Evolutionary conservation across 2,797 vertebrate genomes (phyloP).

Genomic region (Silurus lanzhouensis): DNA sequence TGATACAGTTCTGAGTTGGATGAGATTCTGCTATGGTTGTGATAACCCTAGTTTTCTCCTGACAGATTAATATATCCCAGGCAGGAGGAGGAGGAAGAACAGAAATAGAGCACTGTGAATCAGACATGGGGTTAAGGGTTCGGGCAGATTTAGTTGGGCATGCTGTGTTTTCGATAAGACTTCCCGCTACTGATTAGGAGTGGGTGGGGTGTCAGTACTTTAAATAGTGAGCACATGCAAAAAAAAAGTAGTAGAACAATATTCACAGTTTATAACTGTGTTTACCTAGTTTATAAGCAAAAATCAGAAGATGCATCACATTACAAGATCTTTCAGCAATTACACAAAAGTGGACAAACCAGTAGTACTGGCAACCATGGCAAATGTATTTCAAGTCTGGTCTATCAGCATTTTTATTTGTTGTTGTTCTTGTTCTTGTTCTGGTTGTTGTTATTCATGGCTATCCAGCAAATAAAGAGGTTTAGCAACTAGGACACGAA

Average conservation of each 20-base stretch:
- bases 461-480: neutral
- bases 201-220: conserved; percentile 4
- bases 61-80: conserved; percentile 49
- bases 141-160: conserved; percentile 39
- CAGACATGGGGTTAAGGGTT: conserved; percentile 31
- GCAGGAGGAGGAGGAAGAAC: conserved; percentile 18
- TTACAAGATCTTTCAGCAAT: neutral
- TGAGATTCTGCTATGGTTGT: conserved; percentile 24
- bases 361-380: neutral
- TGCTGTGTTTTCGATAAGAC: conserved; percentile 30
- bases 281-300: neutral
- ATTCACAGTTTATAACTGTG: neutral
- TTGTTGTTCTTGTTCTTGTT: too few species aligned
- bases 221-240: neutral
- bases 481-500: neutral
- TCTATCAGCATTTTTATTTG: too few species aligned
- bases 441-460: neutral
- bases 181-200: conserved; percentile 22
- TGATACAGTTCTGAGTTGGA: conserved; percentile 35
- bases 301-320: conserved; percentile 19
- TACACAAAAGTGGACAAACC: neutral
- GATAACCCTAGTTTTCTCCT: conserved; percentile 44
- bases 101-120: conserved; percentile 19
- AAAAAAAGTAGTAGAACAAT: neutral
- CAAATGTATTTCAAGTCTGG: neutral